Conservation (phyloP, 2,113 vertebrate genomes). For the Laterallus jamaicensis region DNA sequence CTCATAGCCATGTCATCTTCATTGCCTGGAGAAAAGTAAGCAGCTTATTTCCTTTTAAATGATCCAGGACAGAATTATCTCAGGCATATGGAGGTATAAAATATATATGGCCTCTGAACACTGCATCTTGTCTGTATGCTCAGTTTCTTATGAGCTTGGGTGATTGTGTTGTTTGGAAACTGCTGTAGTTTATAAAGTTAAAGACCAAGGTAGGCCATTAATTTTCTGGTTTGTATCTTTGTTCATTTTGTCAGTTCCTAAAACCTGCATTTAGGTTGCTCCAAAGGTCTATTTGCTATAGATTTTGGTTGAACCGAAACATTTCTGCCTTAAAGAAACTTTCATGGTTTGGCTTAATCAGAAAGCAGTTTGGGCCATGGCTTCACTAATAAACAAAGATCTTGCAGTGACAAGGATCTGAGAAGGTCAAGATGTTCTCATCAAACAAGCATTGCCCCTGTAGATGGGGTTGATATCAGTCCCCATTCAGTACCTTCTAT, state of each 20-base stretch:
- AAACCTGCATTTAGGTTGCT: background rate
- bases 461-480: background rate
- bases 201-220: background rate
- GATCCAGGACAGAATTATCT: background rate
- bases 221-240: background rate
- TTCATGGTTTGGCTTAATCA: background rate
- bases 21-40: background rate
- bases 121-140: background rate
- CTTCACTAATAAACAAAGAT: background rate
- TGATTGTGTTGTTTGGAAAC: background rate
- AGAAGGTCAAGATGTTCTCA: background rate
- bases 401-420: background rate
- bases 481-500: background rate
- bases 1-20: background rate
- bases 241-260: background rate
- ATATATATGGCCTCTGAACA: background rate
- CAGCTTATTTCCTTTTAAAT: background rate
- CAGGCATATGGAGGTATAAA: background rate
- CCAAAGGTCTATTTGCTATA: background rate
- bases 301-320: background rate
- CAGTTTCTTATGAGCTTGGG: background rate
- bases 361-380: background rate
- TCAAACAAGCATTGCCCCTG: background rate
- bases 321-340: background rate
- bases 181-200: background rate